Evolutionary conservation across 2,113 vertebrate species (phyloP).

Genomic region (Thryonomys swinderianus): DNA sequence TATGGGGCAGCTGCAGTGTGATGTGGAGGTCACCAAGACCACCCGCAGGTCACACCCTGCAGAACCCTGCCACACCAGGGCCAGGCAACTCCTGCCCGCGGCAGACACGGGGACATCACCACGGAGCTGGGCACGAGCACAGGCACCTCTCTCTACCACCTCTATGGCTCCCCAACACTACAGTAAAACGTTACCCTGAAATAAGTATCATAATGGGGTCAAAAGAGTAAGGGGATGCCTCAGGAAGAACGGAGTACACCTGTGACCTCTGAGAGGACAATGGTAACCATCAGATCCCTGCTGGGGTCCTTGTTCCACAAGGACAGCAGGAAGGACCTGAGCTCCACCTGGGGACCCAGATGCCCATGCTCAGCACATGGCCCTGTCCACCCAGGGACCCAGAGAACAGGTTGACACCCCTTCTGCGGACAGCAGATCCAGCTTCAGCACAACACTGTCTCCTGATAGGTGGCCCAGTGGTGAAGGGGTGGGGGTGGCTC

Average conservation of each 20-base stretch:
- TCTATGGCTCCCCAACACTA: neutral
- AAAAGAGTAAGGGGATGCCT: neutral
- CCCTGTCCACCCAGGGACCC: neutral
- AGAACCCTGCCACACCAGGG: neutral
- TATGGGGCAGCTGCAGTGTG: neutral
- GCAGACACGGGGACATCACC: neutral
- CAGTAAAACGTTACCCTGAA: neutral
- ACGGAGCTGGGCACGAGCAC: neutral
- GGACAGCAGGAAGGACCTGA: neutral
- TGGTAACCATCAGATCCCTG: neutral
- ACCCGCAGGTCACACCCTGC: neutral
- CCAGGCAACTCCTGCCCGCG: neutral
- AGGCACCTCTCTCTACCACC: too few species aligned
- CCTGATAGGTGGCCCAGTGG: too few species aligned
- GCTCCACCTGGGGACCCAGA: neutral
- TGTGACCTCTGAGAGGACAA: neutral
- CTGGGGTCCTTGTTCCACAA: neutral
- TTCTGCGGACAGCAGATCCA: neutral
- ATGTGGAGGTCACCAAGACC: neutral
- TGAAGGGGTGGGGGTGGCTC: neutral
- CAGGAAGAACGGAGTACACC: neutral
- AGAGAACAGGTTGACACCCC: neutral
- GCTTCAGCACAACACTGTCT: rapidly evolving
- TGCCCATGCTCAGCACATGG: neutral
- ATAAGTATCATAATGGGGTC: neutral